Evolutionary conservation across 2,797 vertebrate species (phyloP).

Genomic region (Enteromius radiatus): DNA sequence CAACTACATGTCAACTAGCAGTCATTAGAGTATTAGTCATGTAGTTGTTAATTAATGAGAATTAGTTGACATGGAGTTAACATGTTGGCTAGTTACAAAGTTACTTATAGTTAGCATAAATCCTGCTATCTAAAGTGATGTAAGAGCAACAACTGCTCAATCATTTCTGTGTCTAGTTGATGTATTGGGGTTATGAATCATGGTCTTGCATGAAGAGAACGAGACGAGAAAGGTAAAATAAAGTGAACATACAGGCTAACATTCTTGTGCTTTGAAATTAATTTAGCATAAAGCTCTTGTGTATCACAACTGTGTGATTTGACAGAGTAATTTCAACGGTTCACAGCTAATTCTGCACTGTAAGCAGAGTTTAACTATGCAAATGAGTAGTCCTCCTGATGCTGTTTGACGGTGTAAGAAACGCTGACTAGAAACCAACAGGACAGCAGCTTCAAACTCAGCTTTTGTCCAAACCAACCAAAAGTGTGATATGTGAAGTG

Average conservation of each 20-base stretch:
- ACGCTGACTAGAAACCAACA: background rate
- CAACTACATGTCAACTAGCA: too few relatives aligned
- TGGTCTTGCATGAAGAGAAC: background rate
- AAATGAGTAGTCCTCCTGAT: background rate
- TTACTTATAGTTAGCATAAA: background rate
- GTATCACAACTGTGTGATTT: background rate
- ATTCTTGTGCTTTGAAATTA: background rate
- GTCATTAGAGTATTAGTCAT: too few relatives aligned
- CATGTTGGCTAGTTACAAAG: too few relatives aligned
- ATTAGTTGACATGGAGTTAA: too few relatives aligned
- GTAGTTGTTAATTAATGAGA: too few relatives aligned
- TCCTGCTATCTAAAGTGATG: background rate
- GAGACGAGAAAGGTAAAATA: background rate
- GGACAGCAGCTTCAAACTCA: background rate
- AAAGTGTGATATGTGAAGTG: too few relatives aligned
- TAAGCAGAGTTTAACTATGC: background rate
- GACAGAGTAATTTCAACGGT: background rate
- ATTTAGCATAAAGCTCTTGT: background rate
- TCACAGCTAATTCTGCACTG: background rate
- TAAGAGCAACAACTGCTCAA: background rate
- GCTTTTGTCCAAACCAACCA: background rate
- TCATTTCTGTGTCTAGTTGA: background rate
- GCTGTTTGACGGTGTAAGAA: background rate
- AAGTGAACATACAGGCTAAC: background rate
- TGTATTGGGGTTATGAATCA: background rate